Percentiles rank a stretch among this genome's conserved stretches.
These are phyloP conservation scores for Zelleria hepariella DNA, from an alignment of 2,888 invertebrate genomes.

Conservation along the genomic window DNA sequence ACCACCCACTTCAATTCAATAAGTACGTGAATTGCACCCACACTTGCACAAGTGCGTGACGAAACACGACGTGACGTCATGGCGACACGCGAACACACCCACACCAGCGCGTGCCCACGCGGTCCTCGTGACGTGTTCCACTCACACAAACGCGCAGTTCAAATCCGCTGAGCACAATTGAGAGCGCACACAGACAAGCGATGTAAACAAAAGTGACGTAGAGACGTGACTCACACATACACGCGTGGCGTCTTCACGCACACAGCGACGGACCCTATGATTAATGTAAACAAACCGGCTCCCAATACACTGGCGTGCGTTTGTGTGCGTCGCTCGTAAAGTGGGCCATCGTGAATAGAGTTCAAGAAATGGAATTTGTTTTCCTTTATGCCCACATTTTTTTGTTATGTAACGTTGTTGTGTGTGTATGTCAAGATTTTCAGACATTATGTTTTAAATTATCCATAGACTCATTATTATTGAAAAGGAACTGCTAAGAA, in stretches of 20 bases:
- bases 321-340: neutral
- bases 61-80: constrained; percentile 57
- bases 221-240: constrained; percentile 52
- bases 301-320: constrained; percentile 18
- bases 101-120: constrained; percentile 45
- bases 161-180: constrained; percentile 17
- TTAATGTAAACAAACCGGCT: constrained; percentile 68
- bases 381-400: neutral
- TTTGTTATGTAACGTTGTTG: neutral
- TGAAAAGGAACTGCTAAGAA: no score
- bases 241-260: constrained; percentile 26
- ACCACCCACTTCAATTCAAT: constrained; percentile 4
- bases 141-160: constrained; percentile 12
- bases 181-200: constrained; percentile 22
- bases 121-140: constrained; percentile 43
- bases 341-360: constrained; percentile 2
- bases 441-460: neutral
- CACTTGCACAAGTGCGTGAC: constrained; percentile 31
- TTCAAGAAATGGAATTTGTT: neutral
- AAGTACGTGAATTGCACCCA: constrained; percentile 17
- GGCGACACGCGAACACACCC: constrained; percentile 62
- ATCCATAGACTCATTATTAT: no score
- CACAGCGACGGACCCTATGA: constrained; percentile 35
- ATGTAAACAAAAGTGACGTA: constrained; percentile 69
- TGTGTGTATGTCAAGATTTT: neutral